Percentiles rank a stretch among this genome's conserved stretches.
Evolutionary conservation across 2,888 invertebrate species (phyloP).

Genomic region (Andrena chrysosceles): DNA sequence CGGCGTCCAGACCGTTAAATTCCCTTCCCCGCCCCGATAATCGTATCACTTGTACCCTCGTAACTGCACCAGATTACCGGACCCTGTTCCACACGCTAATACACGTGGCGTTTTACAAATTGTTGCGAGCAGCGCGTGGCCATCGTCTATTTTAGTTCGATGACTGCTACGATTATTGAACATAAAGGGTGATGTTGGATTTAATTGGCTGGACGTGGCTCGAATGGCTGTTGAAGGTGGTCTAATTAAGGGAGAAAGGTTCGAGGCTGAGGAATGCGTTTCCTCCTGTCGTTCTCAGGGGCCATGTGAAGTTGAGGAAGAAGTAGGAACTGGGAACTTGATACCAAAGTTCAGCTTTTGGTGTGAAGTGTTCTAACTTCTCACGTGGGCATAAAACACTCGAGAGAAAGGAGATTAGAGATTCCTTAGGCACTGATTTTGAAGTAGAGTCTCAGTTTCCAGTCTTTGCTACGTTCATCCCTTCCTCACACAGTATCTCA

Average conservation of each 20-base stretch:
- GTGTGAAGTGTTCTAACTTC: slow-evolving; percentile 13
- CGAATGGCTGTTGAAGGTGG: slow-evolving; percentile 3
- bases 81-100: slow-evolving; percentile 25
- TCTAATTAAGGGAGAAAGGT: too few species aligned
- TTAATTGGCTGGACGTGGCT: slow-evolving; percentile 24
- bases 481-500: too few species aligned
- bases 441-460: too few species aligned
- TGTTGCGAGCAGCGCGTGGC: slow-evolving; percentile 21
- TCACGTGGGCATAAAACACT: not conserved
- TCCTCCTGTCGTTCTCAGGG: not conserved
- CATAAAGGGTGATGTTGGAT: not conserved
- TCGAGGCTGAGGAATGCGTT: too few species aligned
- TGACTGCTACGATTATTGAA: not conserved
- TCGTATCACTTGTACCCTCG: slow-evolving; percentile 60
- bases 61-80: slow-evolving; percentile 56
- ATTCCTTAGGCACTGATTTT: not conserved
- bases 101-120: slow-evolving; percentile 63
- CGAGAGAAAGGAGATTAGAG: not conserved
- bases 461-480: too few species aligned
- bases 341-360: slow-evolving; percentile 41
- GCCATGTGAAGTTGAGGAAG: slow-evolving; percentile 13
- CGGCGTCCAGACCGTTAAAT: slow-evolving; percentile 44
- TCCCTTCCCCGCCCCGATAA: slow-evolving; percentile 45
- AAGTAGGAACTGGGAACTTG: slow-evolving; percentile 35
- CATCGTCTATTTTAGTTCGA: slow-evolving; percentile 6